Conservation (phyloP, 2,113 vertebrate genomes). For the Guaruba guarouba region DNA sequence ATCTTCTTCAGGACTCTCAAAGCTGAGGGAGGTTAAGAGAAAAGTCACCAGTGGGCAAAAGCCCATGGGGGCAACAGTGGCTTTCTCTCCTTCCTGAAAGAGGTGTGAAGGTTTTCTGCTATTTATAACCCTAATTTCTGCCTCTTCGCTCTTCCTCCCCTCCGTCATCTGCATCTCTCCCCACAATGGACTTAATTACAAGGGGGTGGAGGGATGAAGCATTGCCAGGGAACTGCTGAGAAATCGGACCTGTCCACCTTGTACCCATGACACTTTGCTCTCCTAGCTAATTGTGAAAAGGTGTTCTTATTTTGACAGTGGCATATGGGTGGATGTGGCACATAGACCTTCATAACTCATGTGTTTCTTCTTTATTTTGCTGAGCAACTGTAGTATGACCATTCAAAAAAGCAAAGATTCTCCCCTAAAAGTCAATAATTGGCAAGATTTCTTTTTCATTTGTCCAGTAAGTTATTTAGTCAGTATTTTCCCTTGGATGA, state of each 20-base stretch:
- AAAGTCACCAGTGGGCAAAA: neutral
- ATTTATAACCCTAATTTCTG: neutral
- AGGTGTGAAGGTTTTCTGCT: neutral
- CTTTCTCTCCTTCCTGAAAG: neutral
- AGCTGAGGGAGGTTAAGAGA: neutral
- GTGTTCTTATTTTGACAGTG: neutral
- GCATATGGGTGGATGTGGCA: neutral
- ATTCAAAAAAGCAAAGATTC: neutral
- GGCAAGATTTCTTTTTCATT: neutral
- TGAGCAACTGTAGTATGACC: neutral
- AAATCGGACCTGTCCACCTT: neutral
- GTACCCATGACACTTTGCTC: neutral
- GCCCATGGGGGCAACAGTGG: neutral
- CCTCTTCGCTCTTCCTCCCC: neutral
- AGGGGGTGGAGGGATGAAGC: neutral
- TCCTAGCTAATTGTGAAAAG: neutral
- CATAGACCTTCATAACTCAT: neutral
- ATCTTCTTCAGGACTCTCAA: neutral
- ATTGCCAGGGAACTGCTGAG: neutral
- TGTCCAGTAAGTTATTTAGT: neutral
- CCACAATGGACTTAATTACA: fast-evolving
- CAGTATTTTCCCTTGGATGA: too few species aligned
- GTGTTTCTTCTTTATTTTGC: neutral
- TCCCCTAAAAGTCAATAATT: neutral
- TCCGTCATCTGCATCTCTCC: neutral